Evolutionary conservation across 2,888 invertebrate genomes (phyloP).

Genomic region (Cephus sareptanus): DNA sequence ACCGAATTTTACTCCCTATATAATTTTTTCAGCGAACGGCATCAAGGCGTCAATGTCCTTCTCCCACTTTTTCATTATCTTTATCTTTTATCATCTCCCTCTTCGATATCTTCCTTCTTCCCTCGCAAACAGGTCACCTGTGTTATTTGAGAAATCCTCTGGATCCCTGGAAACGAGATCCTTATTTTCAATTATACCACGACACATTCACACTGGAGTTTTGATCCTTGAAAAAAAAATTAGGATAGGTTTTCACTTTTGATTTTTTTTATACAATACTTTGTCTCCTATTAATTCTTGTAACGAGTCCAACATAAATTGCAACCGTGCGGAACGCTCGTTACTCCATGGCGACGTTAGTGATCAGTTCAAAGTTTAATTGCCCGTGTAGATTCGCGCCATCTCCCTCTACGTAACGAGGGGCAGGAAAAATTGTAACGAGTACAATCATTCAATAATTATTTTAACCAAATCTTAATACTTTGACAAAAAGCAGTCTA

Average conservation of each 20-base stretch:
- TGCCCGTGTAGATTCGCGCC: not conserved
- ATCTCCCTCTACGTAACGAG: not conserved
- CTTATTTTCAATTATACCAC: not conserved
- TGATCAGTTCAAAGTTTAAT: not conserved
- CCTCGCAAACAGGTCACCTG: not conserved
- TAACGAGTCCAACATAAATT: not conserved
- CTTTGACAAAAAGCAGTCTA: not conserved
- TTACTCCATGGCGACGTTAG: not conserved
- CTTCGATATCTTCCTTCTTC: not conserved
- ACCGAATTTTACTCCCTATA: not conserved
- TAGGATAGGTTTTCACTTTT: not conserved
- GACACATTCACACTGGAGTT: not conserved
- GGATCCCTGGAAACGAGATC: not conserved
- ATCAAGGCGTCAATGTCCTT: not conserved
- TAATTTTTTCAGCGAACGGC: not conserved
- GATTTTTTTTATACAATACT: not conserved
- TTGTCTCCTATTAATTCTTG: not conserved
- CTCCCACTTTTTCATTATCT: too few species aligned
- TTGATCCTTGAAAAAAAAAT: too few species aligned
- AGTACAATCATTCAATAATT: not conserved
- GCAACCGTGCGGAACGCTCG: not conserved
- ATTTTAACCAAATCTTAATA: not conserved
- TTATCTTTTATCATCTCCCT: not conserved
- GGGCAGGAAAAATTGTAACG: not conserved
- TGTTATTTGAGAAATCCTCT: not conserved